Base-by-base conservation (phyloP, 2,797 vertebrate genomes). In the Emys orbicularis region DNA sequence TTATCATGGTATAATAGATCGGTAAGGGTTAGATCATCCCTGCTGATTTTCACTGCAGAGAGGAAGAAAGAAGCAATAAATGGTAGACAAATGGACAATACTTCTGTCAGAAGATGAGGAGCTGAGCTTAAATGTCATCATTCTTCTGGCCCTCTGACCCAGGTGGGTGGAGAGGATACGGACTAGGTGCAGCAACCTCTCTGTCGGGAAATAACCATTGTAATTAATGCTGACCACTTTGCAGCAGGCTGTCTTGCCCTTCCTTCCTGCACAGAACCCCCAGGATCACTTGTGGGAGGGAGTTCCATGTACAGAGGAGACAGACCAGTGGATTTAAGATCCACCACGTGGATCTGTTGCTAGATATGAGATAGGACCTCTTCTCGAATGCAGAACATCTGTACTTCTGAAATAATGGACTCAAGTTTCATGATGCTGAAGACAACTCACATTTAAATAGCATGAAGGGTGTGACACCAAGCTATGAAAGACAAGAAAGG, bases 171-270 rank as follows among this genome's bases (percentile, higher is more conserved):
- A 31, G 27, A 29, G 27, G 6, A 68, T 34, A 81, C 12, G 37
- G 56, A 27, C 29, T 18, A 34, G 87, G 83, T 72, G 29, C 37
- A 47, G 8, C 0, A 1, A 27, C 85, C 57, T 19, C 47, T n/a
- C 53, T 54, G 3, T 57, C 47, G 74, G 15, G 7, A 1, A 53
- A 65, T 79, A 34, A 0, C 0, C 23, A 44, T 65, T 59, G 0
- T 49, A 31, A 83, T 65, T 27, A 31, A 57, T 10, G 50, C 34
- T 34, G 53, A 34, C 74, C 53, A 23, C 79, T 72, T 57, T 21
- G 34, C 72, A 84, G 52, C 41, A 47, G 57, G 65, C 27, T 25
- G 3, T 29, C 52, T 2, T 34, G 76, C 6, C 88, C 41, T 18
- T 0, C 61, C 21, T 5, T 86, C 2, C 0, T 23, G 31, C 79